phyloP scores from a whole-genome alignment of 2,797 vertebrate species.

The Kryptolebias ocellatus region DNA sequence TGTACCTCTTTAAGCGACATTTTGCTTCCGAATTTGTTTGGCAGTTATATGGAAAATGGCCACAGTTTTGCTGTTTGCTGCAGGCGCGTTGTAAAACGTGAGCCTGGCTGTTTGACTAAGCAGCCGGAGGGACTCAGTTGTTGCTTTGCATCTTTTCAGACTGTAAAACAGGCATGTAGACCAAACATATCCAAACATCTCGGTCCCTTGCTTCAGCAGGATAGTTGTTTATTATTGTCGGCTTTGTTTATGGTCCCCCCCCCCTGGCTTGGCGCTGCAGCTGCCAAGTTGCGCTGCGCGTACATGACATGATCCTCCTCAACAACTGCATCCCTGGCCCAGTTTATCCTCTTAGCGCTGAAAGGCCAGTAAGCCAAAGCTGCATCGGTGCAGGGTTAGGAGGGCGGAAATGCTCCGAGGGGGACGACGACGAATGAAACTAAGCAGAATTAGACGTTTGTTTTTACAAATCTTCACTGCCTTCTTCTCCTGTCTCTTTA shows the following conservation, averaged over 20 bases:
- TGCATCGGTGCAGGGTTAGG: conserved; percentile 44
- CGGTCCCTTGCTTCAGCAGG: neutral
- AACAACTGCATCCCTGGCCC: conserved; percentile 61
- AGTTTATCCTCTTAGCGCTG: conserved; percentile 67
- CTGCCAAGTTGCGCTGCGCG: conserved; percentile 31
- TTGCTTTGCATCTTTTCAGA: no score
- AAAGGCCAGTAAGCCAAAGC: conserved; percentile 66
- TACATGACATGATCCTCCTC: conserved; percentile 60
- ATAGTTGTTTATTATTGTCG: conserved; percentile 1
- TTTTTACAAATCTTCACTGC: conserved; percentile 3
- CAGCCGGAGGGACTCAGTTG: no score
- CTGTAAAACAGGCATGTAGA: neutral
- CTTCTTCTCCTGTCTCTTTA: conserved; percentile 34
- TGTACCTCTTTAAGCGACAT: neutral
- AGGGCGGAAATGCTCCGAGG: conserved; percentile 34
- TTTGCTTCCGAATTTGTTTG: neutral
- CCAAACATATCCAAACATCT: neutral
- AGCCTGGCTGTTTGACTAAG: no score
- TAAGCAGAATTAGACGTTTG: neutral
- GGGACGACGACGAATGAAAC: neutral
- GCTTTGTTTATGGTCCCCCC: no score
- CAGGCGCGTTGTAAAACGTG: no score
- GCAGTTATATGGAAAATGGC: neutral
- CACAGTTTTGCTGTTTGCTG: no score
- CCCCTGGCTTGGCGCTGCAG: conserved; percentile 19